Conservation (phyloP, 2,888 invertebrate genomes). For the Idaea biselata region DNA sequence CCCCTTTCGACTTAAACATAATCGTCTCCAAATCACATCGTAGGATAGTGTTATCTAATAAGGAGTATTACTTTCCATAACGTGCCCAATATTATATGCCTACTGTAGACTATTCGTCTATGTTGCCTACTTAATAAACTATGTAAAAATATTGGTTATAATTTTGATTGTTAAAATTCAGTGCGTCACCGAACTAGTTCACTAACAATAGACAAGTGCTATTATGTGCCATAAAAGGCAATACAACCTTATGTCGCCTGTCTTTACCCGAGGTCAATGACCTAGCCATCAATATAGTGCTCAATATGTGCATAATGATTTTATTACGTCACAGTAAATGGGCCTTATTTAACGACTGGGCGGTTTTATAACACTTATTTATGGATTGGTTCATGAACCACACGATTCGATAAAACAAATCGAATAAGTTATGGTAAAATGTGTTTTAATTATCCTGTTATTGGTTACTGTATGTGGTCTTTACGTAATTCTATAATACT, state of each 20-base stretch:
- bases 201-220: neutral
- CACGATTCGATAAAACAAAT: neutral
- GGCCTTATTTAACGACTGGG: neutral
- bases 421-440: neutral
- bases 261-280: neutral
- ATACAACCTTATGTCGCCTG: neutral
- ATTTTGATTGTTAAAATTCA: neutral
- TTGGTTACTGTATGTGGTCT: neutral
- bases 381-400: neutral
- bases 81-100: too few species aligned
- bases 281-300: neutral
- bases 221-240: neutral
- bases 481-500: too few species aligned
- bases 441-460: neutral
- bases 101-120: too few species aligned
- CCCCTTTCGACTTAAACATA: too few species aligned
- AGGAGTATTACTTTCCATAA: too few species aligned
- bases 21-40: too few species aligned
- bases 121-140: too few species aligned
- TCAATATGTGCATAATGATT: neutral
- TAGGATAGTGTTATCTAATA: too few species aligned
- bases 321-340: neutral
- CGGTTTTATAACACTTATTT: slow-evolving; percentile 1
- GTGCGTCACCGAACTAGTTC: neutral
- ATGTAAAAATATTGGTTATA: neutral